Conservation (phyloP, 2,113 vertebrate species). For the Chloroceryle aenea region DNA sequence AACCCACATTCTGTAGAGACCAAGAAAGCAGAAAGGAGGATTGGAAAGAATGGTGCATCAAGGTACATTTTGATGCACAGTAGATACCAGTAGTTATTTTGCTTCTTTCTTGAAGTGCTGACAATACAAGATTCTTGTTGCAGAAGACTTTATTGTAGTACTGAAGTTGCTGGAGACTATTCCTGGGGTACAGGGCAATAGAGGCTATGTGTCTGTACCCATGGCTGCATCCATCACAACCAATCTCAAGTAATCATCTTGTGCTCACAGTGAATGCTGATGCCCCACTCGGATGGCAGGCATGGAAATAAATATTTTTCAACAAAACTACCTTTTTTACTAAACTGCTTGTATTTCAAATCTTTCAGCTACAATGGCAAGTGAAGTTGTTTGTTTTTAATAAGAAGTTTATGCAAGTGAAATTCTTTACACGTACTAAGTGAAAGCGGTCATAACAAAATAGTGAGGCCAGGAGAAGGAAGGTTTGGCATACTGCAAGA, state of each 20-base stretch:
- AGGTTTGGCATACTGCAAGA: not conserved
- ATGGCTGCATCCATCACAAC: not conserved
- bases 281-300: not conserved
- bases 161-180: not conserved
- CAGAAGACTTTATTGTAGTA: not conserved
- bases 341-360: not conserved
- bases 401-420: not conserved
- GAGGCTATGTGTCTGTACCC: accelerated
- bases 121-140: not conserved
- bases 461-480: not conserved
- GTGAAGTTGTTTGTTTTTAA: not conserved
- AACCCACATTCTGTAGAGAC: not conserved
- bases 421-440: not conserved
- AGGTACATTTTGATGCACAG: not conserved
- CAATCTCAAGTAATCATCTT: not conserved
- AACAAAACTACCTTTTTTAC: not conserved
- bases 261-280: not conserved
- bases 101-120: not conserved
- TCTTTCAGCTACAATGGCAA: not conserved
- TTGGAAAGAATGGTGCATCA: not conserved
- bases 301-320: not conserved
- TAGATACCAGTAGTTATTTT: not conserved
- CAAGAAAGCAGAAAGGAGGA: not conserved
- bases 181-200: not conserved
- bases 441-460: not conserved